Evolutionary conservation across 37 sponge, comb jelly and placozoan genomes (phyloP).

Genomic region (Beroe forskalii): DNA sequence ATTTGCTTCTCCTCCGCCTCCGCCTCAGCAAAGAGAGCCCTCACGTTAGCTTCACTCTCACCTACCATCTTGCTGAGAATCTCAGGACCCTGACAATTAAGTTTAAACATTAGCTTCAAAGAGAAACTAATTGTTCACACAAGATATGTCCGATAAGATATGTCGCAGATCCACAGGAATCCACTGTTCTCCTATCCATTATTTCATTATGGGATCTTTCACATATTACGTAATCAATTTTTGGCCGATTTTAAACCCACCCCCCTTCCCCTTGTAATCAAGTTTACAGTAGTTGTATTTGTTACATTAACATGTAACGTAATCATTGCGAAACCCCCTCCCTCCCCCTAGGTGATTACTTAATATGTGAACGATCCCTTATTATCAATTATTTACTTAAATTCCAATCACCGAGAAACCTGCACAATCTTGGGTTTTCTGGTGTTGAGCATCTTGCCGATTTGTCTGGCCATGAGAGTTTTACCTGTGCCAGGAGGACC

Average conservation of each 20-base stretch:
- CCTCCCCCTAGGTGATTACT: no score
- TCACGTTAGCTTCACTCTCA: slow-evolving; percentile 95
- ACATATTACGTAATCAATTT: no score
- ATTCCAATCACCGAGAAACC: background rate
- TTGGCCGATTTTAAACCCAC: no score
- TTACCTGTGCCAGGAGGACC: slow-evolving; percentile 94
- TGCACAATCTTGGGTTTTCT: slow-evolving; percentile 92
- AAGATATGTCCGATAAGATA: no score
- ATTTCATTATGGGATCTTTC: no score
- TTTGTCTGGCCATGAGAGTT: slow-evolving; percentile 98
- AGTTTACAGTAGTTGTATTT: no score
- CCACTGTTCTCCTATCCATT: background rate
- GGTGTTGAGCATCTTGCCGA: slow-evolving; percentile 98
- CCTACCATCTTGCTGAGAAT: slow-evolving; percentile 97
- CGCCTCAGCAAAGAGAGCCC: slow-evolving; percentile 89
- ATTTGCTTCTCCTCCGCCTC: slow-evolving; percentile 92
- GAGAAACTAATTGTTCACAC: no score
- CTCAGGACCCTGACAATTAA: slow-evolving; percentile 68
- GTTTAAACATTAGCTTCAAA: background rate
- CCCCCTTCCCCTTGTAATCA: no score
- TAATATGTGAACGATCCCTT: no score
- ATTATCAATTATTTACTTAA: background rate
- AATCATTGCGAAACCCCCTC: no score
- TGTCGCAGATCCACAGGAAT: no score
- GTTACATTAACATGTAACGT: no score